Base-by-base conservation (phyloP, 2,888 invertebrate species). In the Caenorhabditis zanzibari region DNA sequence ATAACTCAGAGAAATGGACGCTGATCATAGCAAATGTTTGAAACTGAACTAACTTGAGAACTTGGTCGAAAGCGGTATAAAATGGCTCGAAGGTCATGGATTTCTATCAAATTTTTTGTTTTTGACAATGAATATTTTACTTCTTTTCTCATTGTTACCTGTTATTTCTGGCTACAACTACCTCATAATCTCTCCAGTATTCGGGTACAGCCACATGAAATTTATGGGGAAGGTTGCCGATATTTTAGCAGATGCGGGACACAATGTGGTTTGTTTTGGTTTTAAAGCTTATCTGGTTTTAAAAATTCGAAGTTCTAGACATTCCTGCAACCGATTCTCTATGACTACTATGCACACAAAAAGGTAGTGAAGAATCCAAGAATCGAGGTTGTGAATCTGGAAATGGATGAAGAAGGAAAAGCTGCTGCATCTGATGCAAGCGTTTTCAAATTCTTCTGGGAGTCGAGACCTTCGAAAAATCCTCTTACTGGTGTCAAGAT, bases 221-320 rank as follows among this genome's bases (percentile, higher is more conserved):
- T 86, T 82, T 66, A 72, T 86, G 58, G 86, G 80, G 7, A 73
- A 64, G 16, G 49, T 86, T 0, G 86, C 86, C 7, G 84, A 86
- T 38, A 84, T 74, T 56, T 69, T 86, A 0, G 82, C 75, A 0
- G 84, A 86, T 47, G 86, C 86, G 24, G 86, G 86, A 12, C 84
- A 86, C 52, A 72, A 86, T 73, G 84, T 86, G 64, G 86, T 86
- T 2, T 73, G 79, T 69, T 54, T 32, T 12, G 9, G 9, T 41
- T 44, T 26, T 41, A n/a, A n/a, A n/a, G n/a, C n/a, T n/a, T n/a
- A n/a, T n/a, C n/a, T n/a, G n/a, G n/a, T 32, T 32, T 32, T 32
- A 7, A 32, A 32, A 32, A 32, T 32, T 32, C 32, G 4, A 16
- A 10, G 19, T 56, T 54, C 22, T 35, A 76, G 76, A 82, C 75